Evolutionary conservation across 92 coral and sea anemone genomes (phyloP).

Genomic region (Actinostola sp.): DNA sequence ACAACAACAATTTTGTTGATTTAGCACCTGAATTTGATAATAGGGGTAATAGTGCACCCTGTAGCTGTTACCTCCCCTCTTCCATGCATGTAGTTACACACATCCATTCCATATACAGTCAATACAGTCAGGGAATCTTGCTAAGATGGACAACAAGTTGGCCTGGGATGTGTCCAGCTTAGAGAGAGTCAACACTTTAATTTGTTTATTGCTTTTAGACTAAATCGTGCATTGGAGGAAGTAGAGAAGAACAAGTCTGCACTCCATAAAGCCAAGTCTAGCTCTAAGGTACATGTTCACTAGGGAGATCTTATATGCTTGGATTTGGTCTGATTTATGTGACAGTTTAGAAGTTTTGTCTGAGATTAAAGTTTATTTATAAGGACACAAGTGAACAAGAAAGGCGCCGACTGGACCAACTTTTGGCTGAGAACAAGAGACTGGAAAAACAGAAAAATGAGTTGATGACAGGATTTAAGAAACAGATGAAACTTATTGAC

Average conservation of each 20-base stretch:
- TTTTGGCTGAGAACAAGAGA: constrained; percentile 90
- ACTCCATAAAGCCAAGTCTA: constrained; percentile 85
- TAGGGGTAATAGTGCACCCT: too few species aligned
- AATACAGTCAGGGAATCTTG: too few species aligned
- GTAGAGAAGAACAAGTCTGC: constrained; percentile 90
- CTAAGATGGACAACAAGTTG: too few species aligned
- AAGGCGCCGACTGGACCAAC: constrained; percentile 82
- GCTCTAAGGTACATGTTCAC: constrained; percentile 83
- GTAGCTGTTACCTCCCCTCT: too few species aligned
- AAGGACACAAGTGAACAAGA: constrained; percentile 97
- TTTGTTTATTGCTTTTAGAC: constrained; percentile 28
- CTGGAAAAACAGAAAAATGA: constrained; percentile 97
- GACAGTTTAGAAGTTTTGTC: too few species aligned
- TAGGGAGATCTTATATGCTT: not conserved
- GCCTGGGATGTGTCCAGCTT: too few species aligned
- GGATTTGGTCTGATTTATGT: not conserved
- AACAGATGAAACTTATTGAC: constrained; percentile 99
- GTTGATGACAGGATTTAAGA: constrained; percentile 95
- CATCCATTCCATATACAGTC: too few species aligned
- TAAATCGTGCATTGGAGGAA: constrained; percentile 96
- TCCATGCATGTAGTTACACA: too few species aligned
- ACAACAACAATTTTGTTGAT: too few species aligned
- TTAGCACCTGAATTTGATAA: too few species aligned
- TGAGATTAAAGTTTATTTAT: not conserved
- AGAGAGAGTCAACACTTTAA: too few species aligned